These are phyloP conservation scores for Salminus brasiliensis DNA, from an alignment of 2,113 vertebrate species.

Conservation along the genomic window DNA sequence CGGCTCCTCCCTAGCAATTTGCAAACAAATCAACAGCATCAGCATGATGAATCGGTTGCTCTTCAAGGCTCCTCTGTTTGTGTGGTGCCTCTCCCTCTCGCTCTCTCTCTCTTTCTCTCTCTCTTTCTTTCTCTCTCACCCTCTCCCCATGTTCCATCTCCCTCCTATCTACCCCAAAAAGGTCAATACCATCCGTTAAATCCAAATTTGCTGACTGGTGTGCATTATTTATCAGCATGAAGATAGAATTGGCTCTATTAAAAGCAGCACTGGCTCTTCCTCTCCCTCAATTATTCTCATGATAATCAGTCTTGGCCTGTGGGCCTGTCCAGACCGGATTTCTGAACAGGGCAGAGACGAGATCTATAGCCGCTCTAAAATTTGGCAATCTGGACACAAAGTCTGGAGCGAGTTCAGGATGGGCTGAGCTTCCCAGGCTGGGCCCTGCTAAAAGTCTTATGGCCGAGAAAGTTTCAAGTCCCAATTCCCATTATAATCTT, in stretches of 20 bases:
- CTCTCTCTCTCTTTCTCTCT: background rate
- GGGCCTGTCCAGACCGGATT: conserved; percentile 33
- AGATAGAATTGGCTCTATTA: conserved; percentile 56
- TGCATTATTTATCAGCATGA: conserved; percentile 59
- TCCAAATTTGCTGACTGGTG: conserved; percentile 58
- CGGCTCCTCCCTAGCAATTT: conserved; percentile 34
- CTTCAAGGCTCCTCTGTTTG: conserved; percentile 37
- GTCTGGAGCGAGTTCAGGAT: conserved; percentile 24
- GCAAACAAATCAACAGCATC: conserved; percentile 40
- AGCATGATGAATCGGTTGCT: conserved; percentile 36
- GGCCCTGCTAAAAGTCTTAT: background rate
- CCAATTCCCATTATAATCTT: conserved; percentile 54
- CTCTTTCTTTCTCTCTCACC: conserved; percentile 22
- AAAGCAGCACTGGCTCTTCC: conserved; percentile 30
- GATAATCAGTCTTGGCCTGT: conserved; percentile 55
- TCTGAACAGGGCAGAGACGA: conserved; percentile 28
- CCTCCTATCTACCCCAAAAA: conserved; percentile 54
- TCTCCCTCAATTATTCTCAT: conserved; percentile 52
- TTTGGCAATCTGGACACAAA: conserved; percentile 33
- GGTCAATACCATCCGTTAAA: conserved; percentile 59
- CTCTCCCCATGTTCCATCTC: conserved; percentile 37
- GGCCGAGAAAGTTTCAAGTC: conserved; percentile 4
- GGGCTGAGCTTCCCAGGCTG: background rate
- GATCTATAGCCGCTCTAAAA: conserved; percentile 41
- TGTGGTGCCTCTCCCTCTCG: conserved; percentile 34